A percentile compares a stretch with the other conserved stretches of the same genome.
Evolutionary conservation across 2,888 invertebrate species (phyloP).

Genomic region (Barypeithes pellucidus): DNA sequence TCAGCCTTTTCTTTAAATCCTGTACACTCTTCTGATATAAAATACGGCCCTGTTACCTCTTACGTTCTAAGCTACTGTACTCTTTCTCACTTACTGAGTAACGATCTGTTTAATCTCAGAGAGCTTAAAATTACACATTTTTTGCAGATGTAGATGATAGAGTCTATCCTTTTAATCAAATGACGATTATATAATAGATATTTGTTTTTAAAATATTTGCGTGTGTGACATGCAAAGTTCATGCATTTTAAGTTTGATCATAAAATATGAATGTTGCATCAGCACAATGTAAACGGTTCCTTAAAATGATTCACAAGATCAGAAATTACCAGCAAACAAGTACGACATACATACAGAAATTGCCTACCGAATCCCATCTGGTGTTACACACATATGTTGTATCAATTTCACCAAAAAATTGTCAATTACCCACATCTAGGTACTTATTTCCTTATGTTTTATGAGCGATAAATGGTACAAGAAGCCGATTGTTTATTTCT

Average conservation of each 20-base stretch:
- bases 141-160: no score
- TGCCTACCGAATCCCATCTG: conserved; percentile 14
- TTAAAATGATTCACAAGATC: background rate
- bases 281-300: background rate
- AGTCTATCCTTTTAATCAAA: no score
- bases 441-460: conserved; percentile 11
- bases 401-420: conserved; percentile 13
- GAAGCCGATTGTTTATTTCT: conserved; percentile 19
- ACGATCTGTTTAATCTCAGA: no score
- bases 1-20: no score
- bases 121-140: no score
- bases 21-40: no score
- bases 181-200: no score
- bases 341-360: conserved; percentile 1
- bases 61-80: no score
- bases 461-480: conserved; percentile 10
- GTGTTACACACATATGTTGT: background rate
- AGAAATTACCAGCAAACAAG: background rate
- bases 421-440: background rate
- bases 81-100: no score
- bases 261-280: background rate
- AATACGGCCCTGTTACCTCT: no score
- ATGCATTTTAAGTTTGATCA: background rate
- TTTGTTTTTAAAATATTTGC: no score
- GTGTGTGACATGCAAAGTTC: no score